phyloP scores from a whole-genome alignment of 2,888 invertebrate species.

The Nomada fucata region DNA sequence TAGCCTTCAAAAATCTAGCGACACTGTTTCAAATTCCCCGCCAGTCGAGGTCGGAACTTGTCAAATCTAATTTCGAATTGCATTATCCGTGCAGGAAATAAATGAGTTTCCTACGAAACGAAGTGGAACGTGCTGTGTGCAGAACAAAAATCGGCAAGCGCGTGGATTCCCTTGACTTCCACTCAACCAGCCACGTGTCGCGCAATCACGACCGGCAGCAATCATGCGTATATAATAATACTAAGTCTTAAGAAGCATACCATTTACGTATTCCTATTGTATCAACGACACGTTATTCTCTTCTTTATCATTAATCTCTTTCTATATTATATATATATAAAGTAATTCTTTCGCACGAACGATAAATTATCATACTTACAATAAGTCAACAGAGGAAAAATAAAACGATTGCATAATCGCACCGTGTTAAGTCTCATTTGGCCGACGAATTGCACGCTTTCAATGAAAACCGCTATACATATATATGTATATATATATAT shows the following conservation, averaged over 20 bases:
- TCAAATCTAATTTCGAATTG: too few relatives aligned
- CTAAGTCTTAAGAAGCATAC: constrained; percentile 62
- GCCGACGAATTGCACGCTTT: constrained; percentile 65
- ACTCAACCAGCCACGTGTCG: not conserved
- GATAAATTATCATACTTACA: constrained; percentile 68
- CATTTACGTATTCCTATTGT: constrained; percentile 39
- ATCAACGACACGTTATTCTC: constrained; percentile 39
- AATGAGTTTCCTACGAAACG: not conserved
- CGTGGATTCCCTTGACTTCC: not conserved
- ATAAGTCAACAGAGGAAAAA: constrained; percentile 65
- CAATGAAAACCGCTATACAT: constrained; percentile 31
- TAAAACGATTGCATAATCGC: constrained; percentile 49
- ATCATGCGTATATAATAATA: constrained; percentile 55
- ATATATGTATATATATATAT: constrained; percentile 21
- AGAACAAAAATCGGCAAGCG: not conserved
- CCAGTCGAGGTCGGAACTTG: too few relatives aligned
- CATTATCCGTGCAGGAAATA: not conserved
- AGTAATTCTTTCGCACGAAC: constrained; percentile 54
- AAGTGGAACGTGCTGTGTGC: not conserved
- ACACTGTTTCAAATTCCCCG: not conserved
- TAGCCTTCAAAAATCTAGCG: too few relatives aligned
- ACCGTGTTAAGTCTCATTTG: constrained; percentile 64
- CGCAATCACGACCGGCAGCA: constrained; percentile 5
- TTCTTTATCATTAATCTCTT: constrained; percentile 33
- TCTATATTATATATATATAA: constrained; percentile 38